Percentiles rank a stretch among this genome's conserved stretches.
These are phyloP conservation scores for Plebejus melissa DNA, from an alignment of 2,888 invertebrate genomes.

Conservation along the genomic window DNA sequence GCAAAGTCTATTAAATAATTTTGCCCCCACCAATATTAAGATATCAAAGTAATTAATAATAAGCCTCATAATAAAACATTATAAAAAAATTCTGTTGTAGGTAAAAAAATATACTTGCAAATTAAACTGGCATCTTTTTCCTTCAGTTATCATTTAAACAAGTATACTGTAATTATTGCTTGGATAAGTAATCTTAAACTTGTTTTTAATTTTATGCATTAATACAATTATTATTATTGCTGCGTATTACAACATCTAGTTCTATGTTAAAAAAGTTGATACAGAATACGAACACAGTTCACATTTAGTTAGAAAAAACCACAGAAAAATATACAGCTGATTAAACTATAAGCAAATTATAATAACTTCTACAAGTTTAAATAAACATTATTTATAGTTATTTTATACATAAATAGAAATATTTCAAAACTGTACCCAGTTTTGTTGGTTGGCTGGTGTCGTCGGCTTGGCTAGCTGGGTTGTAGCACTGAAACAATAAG, in stretches of 20 bases:
- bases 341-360: conserved; percentile 21
- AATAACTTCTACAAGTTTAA: conserved; percentile 19
- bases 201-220: conserved; percentile 1
- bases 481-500: conserved; percentile 48
- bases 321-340: conserved; percentile 16
- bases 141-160: background rate
- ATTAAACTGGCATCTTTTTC: background rate
- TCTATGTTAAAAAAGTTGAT: background rate
- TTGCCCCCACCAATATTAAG: background rate
- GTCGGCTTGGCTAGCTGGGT: conserved; percentile 53
- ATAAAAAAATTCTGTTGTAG: background rate
- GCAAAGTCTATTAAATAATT: background rate
- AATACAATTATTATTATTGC: background rate
- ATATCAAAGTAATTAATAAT: conserved; percentile 2
- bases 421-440: conserved; percentile 72
- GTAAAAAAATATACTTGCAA: background rate
- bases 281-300: background rate
- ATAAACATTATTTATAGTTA: conserved; percentile 1
- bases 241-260: background rate
- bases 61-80: conserved; percentile 2
- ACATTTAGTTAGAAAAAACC: background rate
- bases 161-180: conserved; percentile 3
- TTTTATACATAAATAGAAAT: background rate
- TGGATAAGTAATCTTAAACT: background rate
- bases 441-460: conserved; percentile 67